phyloP scores from a whole-genome alignment of 2,113 vertebrate genomes.

The Chloropsis cyanopogon region DNA sequence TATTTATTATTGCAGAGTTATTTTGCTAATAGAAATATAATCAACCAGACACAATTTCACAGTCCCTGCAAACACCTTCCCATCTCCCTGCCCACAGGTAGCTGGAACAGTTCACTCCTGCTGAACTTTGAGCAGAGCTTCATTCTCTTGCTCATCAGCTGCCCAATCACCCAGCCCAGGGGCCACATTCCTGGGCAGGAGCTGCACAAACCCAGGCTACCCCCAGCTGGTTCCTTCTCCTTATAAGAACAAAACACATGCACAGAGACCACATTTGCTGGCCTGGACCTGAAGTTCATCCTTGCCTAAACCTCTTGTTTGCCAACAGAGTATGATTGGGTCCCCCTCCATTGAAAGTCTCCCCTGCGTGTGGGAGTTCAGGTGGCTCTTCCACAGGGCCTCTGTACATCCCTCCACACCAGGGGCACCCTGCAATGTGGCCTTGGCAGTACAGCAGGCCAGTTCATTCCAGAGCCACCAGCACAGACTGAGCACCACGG shows the following conservation, averaged over 20 bases:
- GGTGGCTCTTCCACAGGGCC: not conserved
- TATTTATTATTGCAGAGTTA: not conserved
- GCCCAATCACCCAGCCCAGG: not conserved
- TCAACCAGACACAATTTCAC: not conserved
- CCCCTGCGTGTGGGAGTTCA: accelerated
- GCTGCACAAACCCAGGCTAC: not conserved
- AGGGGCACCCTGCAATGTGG: accelerated
- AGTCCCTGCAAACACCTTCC: not conserved
- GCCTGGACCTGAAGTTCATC: not conserved
- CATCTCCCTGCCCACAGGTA: not conserved
- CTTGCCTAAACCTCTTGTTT: not conserved
- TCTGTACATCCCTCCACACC: not conserved
- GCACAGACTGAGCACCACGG: accelerated
- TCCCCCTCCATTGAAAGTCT: not conserved
- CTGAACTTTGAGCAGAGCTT: not conserved
- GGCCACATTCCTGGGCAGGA: not conserved
- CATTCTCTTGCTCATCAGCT: not conserved
- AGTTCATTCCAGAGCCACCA: not conserved
- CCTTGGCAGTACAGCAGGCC: not conserved
- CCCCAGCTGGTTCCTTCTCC: not conserved
- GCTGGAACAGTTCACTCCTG: accelerated
- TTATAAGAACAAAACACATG: not conserved
- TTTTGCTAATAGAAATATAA: not conserved
- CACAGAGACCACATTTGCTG: not conserved
- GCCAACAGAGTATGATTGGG: accelerated